These are phyloP conservation scores for Frankliniella fusca DNA, from an alignment of 2,888 invertebrate species.

Conservation along the genomic window DNA sequence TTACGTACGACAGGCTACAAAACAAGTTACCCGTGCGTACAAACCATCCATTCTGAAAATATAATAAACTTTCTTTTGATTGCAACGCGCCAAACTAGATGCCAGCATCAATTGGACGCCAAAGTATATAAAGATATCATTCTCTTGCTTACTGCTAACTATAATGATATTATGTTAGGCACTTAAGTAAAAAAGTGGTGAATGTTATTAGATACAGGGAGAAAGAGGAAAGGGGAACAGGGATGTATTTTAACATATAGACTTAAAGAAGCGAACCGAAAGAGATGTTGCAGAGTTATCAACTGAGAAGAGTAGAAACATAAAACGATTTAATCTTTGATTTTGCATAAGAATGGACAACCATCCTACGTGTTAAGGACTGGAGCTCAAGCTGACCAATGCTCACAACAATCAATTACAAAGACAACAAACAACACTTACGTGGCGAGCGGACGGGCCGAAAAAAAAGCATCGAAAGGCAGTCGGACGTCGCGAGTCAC, in stretches of 20 bases:
- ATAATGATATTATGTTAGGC: slow-evolving; percentile 19
- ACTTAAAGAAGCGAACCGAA: background rate
- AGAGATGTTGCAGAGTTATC: background rate
- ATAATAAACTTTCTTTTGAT: slow-evolving; percentile 9
- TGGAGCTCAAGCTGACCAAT: slow-evolving; percentile 4
- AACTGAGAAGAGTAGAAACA: background rate
- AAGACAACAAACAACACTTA: slow-evolving; percentile 13
- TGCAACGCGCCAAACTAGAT: slow-evolving; percentile 19
- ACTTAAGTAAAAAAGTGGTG: background rate
- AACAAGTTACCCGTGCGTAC: background rate
- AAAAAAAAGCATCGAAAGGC: background rate
- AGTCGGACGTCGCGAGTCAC: background rate
- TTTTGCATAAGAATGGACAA: background rate
- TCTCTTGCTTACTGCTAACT: background rate
- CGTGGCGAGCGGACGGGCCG: background rate
- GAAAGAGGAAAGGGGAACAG: slow-evolving; percentile 16
- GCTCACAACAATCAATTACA: slow-evolving; percentile 14
- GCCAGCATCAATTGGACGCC: slow-evolving; percentile 16
- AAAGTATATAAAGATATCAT: slow-evolving; percentile 10
- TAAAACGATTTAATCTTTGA: background rate
- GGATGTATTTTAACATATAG: background rate
- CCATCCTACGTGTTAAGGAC: background rate
- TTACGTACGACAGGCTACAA: background rate
- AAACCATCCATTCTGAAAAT: slow-evolving; percentile 9
- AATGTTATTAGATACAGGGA: slow-evolving; percentile 10